Evolutionary conservation across 2,113 vertebrate genomes (phyloP).

Genomic region (Hemiscyllium ocellatum): DNA sequence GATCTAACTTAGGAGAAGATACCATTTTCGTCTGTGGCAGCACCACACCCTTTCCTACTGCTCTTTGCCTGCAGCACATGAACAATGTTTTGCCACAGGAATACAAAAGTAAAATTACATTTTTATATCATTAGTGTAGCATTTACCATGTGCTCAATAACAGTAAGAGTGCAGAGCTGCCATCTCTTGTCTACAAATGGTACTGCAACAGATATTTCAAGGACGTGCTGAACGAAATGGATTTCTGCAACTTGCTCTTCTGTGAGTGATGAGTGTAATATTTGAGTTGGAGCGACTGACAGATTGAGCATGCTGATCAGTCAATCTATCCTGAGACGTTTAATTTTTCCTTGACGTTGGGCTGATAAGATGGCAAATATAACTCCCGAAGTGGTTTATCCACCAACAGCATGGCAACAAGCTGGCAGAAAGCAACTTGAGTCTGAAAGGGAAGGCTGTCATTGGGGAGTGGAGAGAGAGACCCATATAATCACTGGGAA

Average conservation of each 20-base stretch:
- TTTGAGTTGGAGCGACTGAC: neutral
- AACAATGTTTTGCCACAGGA: neutral
- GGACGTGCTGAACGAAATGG: neutral
- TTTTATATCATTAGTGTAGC: neutral
- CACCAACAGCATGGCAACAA: neutral
- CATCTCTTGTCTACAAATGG: neutral
- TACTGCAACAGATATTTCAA: neutral
- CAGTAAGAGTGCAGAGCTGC: neutral
- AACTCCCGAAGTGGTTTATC: neutral
- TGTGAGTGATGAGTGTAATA: neutral
- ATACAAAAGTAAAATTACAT: neutral
- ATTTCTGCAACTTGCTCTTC: neutral
- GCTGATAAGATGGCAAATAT: neutral
- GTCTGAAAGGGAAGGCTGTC: neutral
- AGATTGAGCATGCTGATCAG: neutral
- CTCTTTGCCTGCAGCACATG: neutral
- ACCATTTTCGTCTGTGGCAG: neutral
- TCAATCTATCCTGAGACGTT: neutral
- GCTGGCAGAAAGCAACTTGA: neutral
- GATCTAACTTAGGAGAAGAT: neutral
- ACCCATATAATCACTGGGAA: too few relatives aligned
- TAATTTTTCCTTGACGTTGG: neutral
- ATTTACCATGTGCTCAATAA: neutral
- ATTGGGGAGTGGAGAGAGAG: neutral
- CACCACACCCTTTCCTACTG: neutral